Base-by-base conservation (phyloP, 2,888 invertebrate genomes). In the Pristionchus arcanus region DNA sequence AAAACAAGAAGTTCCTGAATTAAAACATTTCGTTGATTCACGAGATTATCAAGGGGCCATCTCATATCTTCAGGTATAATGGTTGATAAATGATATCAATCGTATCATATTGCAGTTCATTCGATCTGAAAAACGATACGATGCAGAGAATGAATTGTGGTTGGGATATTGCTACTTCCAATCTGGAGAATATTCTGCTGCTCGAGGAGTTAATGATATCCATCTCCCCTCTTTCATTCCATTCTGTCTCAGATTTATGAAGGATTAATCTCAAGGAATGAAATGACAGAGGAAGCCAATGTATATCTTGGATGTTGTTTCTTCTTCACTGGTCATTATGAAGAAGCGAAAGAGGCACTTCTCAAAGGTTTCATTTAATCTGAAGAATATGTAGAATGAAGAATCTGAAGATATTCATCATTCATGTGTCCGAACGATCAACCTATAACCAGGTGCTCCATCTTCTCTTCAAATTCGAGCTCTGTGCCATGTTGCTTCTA, bases 111-210 rank as follows among this genome's bases (percentile, higher is more conserved):
- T 95, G 91, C 94, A 96, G 96, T 97, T 96, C 95, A 96, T 96
- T 94, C 96, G 96, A 93, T 96, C 95, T 93, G 95, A 95, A 92
- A 96, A 96, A 37, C 96, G 96, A 92, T 96, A 95, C 91, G 94
- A 96, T n/a, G 71, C 53, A 16, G 31, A 68, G 49, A 55, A 68
- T 71, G 97, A 97, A 89, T 96, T 97, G 92, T 99, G 99, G 98
- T 97, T 97, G 91, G 98, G 97, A 0, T 98, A 98, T 96, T 98
- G 98, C 95, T 97, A 97, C 94, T 99, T 98, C 96, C 98, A 99
- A 96, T 96, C 98, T 91, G 98, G 98, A 4, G 98, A 99, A 53
- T 81, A 81, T 28, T 25, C 42, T 2, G 49, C 49, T 25, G 81
- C 81, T 81, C 15, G 98, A 0, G 96, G 97, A 93, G 96, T 97